Conservation (phyloP, 2,797 vertebrate species). For the Varecia variegata region DNA sequence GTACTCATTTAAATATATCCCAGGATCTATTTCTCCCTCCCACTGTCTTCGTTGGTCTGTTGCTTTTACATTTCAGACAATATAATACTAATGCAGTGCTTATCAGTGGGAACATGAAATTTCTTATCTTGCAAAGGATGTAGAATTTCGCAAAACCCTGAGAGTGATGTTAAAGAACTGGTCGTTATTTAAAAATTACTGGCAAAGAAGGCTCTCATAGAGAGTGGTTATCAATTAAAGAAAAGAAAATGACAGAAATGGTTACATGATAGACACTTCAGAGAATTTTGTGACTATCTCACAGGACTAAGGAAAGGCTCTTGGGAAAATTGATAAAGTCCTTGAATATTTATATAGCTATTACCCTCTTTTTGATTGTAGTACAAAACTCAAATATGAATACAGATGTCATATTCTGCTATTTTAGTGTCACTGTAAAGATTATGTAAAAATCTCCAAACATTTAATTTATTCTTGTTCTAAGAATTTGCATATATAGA, state of each 20-base stretch:
- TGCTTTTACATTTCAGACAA: slow-evolving; percentile 20
- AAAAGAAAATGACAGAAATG: slow-evolving; percentile 37
- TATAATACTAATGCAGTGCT: neutral
- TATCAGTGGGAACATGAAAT: slow-evolving; percentile 8
- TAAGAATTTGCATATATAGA: slow-evolving; percentile 13
- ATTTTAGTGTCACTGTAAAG: slow-evolving; percentile 39
- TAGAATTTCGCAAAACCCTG: slow-evolving; percentile 35
- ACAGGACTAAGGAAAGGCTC: neutral
- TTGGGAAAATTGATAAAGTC: slow-evolving; percentile 41
- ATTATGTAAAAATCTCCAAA: neutral
- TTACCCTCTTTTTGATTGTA: neutral
- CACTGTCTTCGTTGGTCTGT: slow-evolving; percentile 30
- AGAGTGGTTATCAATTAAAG: slow-evolving; percentile 22
- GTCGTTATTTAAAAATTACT: slow-evolving; percentile 1
- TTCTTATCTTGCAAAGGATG: slow-evolving; percentile 9
- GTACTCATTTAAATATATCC: neutral
- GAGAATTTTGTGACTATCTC: slow-evolving; percentile 2
- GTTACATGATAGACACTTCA: slow-evolving; percentile 9
- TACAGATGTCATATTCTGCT: neutral
- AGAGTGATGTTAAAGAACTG: slow-evolving; percentile 28
- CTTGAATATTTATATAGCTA: slow-evolving; percentile 24
- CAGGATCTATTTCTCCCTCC: neutral
- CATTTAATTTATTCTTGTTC: slow-evolving; percentile 33
- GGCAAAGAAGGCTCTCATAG: neutral
- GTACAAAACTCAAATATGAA: slow-evolving; percentile 27